Evolutionary conservation across 2,888 invertebrate genomes (phyloP).

Genomic region (Pyrochroa serraticornis): DNA sequence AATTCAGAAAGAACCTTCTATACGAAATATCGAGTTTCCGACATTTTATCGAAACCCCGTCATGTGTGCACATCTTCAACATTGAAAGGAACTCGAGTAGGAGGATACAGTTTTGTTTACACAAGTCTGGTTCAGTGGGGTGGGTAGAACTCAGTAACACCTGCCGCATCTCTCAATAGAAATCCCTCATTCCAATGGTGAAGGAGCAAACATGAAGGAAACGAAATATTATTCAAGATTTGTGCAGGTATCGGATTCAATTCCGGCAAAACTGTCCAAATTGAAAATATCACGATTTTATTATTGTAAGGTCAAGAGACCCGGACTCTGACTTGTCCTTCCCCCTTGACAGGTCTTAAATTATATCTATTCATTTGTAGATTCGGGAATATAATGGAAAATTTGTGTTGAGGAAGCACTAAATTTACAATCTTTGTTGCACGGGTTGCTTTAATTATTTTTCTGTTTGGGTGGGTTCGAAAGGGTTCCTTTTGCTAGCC

Average conservation of each 20-base stretch:
- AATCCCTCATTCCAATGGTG: neutral
- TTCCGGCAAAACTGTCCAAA: too few relatives aligned
- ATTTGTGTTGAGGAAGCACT: neutral
- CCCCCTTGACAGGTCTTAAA: too few relatives aligned
- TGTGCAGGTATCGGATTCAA: conserved; percentile 6
- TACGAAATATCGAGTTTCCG: conserved; percentile 17
- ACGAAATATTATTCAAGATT: conserved; percentile 2
- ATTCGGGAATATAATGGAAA: neutral
- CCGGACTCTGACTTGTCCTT: too few relatives aligned
- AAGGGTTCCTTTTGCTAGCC: conserved; percentile 6
- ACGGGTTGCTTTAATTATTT: conserved; percentile 1
- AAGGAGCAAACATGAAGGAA: conserved; percentile 3
- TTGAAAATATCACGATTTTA: too few relatives aligned
- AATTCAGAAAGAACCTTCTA: too few relatives aligned
- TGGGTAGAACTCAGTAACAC: conserved; percentile 26
- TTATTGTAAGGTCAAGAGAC: too few relatives aligned
- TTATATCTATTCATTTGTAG: too few relatives aligned
- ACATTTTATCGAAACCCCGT: conserved; percentile 16
- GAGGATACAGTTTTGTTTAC: conserved; percentile 29
- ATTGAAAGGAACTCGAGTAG: conserved; percentile 18
- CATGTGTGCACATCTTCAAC: conserved; percentile 24
- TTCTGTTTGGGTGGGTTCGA: conserved; percentile 6
- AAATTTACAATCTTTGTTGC: conserved; percentile 3
- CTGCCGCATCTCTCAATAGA: conserved; percentile 21
- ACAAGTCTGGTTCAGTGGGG: conserved; percentile 22